These are phyloP conservation scores for Aplodontia rufa DNA, from an alignment of 2,113 vertebrate species.

Conservation along the genomic window DNA sequence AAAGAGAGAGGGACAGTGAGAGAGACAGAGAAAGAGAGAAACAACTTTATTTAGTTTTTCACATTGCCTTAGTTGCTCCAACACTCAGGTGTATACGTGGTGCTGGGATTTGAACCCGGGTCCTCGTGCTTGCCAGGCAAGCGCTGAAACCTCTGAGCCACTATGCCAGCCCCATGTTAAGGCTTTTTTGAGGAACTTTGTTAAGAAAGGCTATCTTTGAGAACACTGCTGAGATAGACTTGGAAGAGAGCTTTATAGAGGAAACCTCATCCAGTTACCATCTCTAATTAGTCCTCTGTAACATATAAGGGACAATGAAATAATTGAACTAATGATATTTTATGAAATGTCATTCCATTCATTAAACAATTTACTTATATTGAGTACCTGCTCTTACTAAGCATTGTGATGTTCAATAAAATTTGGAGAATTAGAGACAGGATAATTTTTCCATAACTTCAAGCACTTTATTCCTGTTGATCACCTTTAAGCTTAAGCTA, in stretches of 20 bases:
- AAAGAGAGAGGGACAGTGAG: too few species aligned
- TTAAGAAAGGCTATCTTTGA: conserved; percentile 34
- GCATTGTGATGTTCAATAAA: conserved; percentile 11
- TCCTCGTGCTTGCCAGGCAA: too few species aligned
- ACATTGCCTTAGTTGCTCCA: too few species aligned
- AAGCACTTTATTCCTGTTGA: background rate
- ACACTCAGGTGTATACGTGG: too few species aligned
- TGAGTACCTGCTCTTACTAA: conserved; percentile 8
- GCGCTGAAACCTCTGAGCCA: too few species aligned
- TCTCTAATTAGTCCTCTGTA: conserved; percentile 33
- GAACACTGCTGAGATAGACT: background rate
- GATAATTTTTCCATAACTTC: conserved; percentile 19
- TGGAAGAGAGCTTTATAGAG: conserved; percentile 18
- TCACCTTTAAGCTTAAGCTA: conserved; percentile 22
- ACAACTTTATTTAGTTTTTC: too few species aligned
- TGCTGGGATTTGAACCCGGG: too few species aligned
- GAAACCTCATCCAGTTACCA: background rate
- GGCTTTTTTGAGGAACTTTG: background rate
- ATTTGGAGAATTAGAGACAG: conserved; percentile 21
- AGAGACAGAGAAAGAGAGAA: too few species aligned
- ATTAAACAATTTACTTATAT: conserved; percentile 30
- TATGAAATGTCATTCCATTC: conserved; percentile 44
- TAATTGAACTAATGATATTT: conserved; percentile 15
- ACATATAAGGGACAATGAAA: conserved; percentile 10
- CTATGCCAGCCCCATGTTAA: too few species aligned